Evolutionary conservation across 2,113 vertebrate species (phyloP).

Genomic region (Rhinopithecus roxellana): DNA sequence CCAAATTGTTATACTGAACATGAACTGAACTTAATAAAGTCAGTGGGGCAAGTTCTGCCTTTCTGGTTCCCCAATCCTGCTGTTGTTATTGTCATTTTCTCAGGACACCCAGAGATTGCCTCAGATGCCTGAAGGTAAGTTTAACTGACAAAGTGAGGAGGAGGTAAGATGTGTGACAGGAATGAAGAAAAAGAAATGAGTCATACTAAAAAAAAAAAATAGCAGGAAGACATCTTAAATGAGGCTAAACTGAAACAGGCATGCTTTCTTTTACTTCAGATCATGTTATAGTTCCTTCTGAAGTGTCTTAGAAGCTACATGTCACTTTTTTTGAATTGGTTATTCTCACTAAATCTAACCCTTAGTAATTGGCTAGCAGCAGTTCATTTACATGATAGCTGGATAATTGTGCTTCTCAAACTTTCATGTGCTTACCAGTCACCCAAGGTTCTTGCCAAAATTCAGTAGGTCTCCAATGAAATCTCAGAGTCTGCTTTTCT

Average conservation of each 20-base stretch:
- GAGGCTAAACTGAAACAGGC: background rate
- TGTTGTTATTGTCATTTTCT: background rate
- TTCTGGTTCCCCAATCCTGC: background rate
- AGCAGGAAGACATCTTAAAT: background rate
- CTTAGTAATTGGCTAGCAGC: background rate
- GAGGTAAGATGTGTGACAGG: background rate
- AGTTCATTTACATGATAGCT: background rate
- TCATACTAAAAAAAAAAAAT: constrained; percentile 1
- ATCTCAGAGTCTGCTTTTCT: background rate
- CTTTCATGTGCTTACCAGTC: background rate
- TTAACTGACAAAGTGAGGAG: background rate
- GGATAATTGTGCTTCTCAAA: background rate
- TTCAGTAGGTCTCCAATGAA: background rate
- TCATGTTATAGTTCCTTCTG: background rate
- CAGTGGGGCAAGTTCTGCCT: background rate
- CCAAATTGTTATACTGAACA: background rate
- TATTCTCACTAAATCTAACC: background rate
- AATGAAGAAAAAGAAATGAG: constrained; percentile 22
- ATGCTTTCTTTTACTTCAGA: background rate
- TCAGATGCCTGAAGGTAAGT: constrained; percentile 28
- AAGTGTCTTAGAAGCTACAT: background rate
- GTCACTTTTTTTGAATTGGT: background rate
- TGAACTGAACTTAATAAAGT: background rate
- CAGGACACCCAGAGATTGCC: background rate
- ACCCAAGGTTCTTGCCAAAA: background rate